Base-by-base conservation (phyloP, 2,888 invertebrate species). In the Idaea aversata region DNA sequence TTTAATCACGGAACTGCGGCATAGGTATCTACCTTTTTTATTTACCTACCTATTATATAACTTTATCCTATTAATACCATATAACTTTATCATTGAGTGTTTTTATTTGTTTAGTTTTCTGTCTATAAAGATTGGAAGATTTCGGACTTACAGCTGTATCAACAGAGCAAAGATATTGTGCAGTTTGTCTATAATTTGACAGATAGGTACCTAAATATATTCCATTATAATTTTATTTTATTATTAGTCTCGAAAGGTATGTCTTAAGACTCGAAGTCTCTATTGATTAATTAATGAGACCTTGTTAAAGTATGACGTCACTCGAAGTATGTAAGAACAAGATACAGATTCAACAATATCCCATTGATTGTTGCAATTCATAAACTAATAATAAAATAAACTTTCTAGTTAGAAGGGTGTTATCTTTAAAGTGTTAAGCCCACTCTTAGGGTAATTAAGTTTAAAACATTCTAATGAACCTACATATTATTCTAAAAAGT, bases 261-360 rank as follows among this genome's bases (percentile, higher is more conserved):
- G 25, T 4, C 10, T 36, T 36, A 1, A 36, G 5, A 36, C 5
- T 47, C 13, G 47, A 10, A 13, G 13, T 47, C 10, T 47, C 7
- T 47, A 7, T 47, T 13, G 47, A 47, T 47, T 47, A 34, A 57
- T 70, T 62, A 65, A 70, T 63, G 64, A 67, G 66, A 61, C 63
- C 59, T 65, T 69, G 65, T 64, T 16, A 57, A 60, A 57, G 47
- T 13, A 47, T 47, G 47, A 47, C 13, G 47, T 10, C 10, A 10
- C 7, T 10, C 5, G 3, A 25, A 25, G 25, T 25, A 25, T 25
- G 25, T 25, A 25, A 25, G 25, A 25, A 25, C 10, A 47, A 47
- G 47, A 47, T 4, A 47, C 6, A 13, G 47, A 13, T 47, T 47
- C 13, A 10, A 13, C 47, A 47, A 13, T 47, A 10, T 47, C 3